Evolutionary conservation across 2,888 invertebrate species (phyloP), one percentile per base, ranked within the genome.

Genomic region (Melinaea marsaeus): DNA sequence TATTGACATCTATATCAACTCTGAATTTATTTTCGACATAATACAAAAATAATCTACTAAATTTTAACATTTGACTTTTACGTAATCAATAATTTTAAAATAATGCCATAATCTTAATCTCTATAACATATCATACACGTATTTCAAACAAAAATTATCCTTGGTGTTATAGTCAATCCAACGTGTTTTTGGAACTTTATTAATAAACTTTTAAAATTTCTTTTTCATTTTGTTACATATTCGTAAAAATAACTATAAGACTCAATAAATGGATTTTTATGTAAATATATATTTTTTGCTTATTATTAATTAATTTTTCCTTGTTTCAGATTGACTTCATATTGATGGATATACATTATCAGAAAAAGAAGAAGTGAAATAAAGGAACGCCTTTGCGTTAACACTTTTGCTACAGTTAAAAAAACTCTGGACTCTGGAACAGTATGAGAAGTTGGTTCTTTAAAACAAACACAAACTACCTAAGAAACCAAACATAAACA

Each of bases 401-500:
- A 22, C 22, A 22, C 22, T 22, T 22, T 22, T 22, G 56, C 32
- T 22, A 45, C 42, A 45, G 35, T 51, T 13, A 57, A 13, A 59
- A 58, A 60, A 55, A 35, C n/a, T 42, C 11, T 9, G 42, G 37
- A 58, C 34, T 42, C 45, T 59, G 3, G 46, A 62, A 66, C 65
- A 71, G 62, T 66, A 73, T 71, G 71, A 64, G 51, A 71, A 61
- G 57, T 58, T 48, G 55, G 56, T 46, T 47, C 22, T 51, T 67
- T 42, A 46, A 55, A 48, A 57, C 54, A n/a, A 63, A 66, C 68
- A 72, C 63, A 69, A 71, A 71, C 47, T 73, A 71, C 59, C 68
- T 61, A 63, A 67, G 66, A 72, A 71, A 72, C 60, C 67, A 72
- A 58, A 69, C 70, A 61, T 59, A 79, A 79, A 76, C 70, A 87